Evolutionary conservation across 1,140 invertebrate species (phyloP).

Genomic region (Parapsyche elsis): DNA sequence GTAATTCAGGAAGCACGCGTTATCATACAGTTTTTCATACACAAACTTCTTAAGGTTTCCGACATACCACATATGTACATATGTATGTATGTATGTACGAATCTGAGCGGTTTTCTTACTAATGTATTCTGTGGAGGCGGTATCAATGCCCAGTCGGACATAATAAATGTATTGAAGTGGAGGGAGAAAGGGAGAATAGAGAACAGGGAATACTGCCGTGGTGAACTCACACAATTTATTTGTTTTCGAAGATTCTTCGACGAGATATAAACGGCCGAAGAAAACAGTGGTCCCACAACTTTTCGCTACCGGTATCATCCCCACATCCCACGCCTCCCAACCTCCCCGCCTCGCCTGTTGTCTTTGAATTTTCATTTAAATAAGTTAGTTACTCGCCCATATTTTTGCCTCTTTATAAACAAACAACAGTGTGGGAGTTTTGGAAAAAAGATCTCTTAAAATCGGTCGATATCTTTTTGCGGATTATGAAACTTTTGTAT

Average conservation of each 20-base stretch:
- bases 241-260: conserved; percentile 51
- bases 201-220: conserved; percentile 22
- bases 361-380: conserved; percentile 25
- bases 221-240: conserved; percentile 48
- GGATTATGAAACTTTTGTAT: background rate
- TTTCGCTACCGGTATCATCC: background rate
- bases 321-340: background rate
- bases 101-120: conserved; percentile 17
- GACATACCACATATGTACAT: background rate
- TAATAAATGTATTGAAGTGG: conserved; percentile 46
- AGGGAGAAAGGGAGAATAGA: conserved; percentile 7
- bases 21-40: background rate
- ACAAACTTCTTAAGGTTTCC: no score
- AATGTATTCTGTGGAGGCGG: conserved; percentile 44
- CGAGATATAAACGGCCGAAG: conserved; percentile 43
- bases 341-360: background rate
- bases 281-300: conserved; percentile 34
- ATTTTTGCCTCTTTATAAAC: background rate
- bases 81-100: background rate
- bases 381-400: background rate
- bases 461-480: background rate
- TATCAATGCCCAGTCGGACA: conserved; percentile 30
- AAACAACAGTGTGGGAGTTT: background rate
- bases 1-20: no score
- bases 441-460: background rate